phyloP scores from a whole-genome alignment of 2,888 invertebrate genomes.

The Escarpia spicata region DNA sequence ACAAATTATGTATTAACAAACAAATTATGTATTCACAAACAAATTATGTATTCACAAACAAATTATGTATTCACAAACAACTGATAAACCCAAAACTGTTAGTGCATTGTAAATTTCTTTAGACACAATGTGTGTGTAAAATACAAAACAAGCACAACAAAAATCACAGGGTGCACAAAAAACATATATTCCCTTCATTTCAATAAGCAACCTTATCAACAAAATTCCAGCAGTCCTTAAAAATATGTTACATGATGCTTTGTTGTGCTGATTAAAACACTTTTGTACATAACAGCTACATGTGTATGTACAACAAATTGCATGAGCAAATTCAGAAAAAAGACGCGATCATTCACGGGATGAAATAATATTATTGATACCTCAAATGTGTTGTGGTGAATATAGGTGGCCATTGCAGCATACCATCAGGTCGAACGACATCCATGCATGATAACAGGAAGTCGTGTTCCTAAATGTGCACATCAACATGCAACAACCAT shows the following conservation, averaged over 20 bases:
- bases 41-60: too few relatives aligned
- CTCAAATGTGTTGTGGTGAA: neutral
- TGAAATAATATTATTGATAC: neutral
- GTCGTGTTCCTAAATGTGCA: neutral
- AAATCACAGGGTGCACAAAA: neutral
- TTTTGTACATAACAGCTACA: neutral
- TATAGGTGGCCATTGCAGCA: neutral
- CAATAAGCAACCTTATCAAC: neutral
- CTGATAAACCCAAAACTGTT: neutral
- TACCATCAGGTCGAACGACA: neutral
- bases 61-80: too few relatives aligned
- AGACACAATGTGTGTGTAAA: neutral
- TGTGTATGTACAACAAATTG: neutral
- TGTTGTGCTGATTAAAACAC: neutral
- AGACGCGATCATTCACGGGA: neutral
- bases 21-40: too few relatives aligned
- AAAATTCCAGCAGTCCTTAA: neutral
- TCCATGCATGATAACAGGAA: neutral
- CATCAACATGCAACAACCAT: neutral
- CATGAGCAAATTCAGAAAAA: neutral
- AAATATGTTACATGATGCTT: neutral
- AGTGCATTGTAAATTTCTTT: neutral
- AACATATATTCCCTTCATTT: neutral
- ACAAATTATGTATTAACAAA: too few relatives aligned
- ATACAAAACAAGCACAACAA: neutral